phyloP scores from a whole-genome alignment of 2,888 invertebrate species.

The Eremobia ochroleuca region DNA sequence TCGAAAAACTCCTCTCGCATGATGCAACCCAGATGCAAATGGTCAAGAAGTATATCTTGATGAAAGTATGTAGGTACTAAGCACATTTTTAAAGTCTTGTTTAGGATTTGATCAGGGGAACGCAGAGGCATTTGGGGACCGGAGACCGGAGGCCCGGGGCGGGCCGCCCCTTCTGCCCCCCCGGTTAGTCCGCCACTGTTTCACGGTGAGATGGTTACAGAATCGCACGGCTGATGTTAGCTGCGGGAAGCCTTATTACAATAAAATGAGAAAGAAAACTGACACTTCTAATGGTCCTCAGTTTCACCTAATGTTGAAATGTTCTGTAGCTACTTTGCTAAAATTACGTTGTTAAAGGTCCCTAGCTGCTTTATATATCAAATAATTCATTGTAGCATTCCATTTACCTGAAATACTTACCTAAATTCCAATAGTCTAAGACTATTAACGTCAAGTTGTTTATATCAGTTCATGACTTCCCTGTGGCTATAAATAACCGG shows the following conservation, averaged over 20 bases:
- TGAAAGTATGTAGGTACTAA: no score
- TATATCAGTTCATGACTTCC: constrained; percentile 31
- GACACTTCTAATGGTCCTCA: not conserved
- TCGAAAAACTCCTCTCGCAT: no score
- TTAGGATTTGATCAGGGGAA: no score
- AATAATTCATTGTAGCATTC: not conserved
- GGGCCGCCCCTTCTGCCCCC: no score
- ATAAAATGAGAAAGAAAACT: not conserved
- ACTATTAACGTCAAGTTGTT: constrained; percentile 17
- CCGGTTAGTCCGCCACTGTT: no score
- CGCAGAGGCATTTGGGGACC: no score
- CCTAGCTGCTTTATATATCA: not conserved
- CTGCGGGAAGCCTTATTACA: not conserved
- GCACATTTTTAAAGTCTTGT: no score
- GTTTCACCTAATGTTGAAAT: not conserved
- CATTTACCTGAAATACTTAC: constrained; percentile 20
- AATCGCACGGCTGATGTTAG: no score
- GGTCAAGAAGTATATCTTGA: no score
- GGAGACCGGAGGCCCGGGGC: no score
- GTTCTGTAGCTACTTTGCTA: not conserved
- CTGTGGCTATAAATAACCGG: constrained; percentile 30
- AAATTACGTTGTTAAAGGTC: not conserved
- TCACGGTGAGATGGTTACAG: no score
- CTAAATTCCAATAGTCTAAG: not conserved
- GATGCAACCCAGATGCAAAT: no score